Percentiles rank a stretch among this genome's conserved stretches.
Evolutionary conservation across 2,888 invertebrate genomes (phyloP).

Genomic region (Leptopilina myrica): DNA sequence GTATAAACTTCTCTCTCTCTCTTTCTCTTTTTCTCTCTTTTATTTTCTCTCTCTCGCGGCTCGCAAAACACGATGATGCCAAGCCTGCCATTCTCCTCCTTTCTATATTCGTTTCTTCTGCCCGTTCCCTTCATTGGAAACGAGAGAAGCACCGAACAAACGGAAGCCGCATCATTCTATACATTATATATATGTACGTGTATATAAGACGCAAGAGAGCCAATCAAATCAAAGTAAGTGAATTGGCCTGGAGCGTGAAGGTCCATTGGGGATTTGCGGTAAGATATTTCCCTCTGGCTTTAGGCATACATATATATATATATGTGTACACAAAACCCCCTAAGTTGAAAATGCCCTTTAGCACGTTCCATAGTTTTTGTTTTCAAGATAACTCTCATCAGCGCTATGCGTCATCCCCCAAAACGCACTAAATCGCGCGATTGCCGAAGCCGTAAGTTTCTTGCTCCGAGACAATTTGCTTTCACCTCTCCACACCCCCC

Average conservation of each 20-base stretch:
- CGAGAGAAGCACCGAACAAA: conserved; percentile 43
- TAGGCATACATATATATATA: background rate
- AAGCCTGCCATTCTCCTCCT: conserved; percentile 52
- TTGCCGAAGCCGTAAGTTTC: conserved; percentile 61
- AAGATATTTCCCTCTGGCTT: conserved; percentile 43
- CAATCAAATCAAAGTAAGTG: conserved; percentile 77
- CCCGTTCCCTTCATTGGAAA: conserved; percentile 6
- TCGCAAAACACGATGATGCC: conserved; percentile 70
- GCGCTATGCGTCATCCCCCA: conserved; percentile 48
- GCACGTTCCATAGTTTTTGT: conserved; percentile 49
- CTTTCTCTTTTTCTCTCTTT: no score
- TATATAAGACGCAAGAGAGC: conserved; percentile 53
- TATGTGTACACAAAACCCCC: background rate
- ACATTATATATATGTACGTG: background rate
- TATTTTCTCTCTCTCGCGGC: conserved; percentile 50
- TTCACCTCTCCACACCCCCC: background rate
- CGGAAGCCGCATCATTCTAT: conserved; percentile 63
- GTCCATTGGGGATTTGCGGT: conserved; percentile 55
- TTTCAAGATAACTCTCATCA: conserved; percentile 47
- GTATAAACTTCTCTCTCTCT: conserved; percentile 56
- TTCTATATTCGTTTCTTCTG: conserved; percentile 16
- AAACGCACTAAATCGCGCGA: conserved; percentile 54
- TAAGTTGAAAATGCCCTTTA: conserved; percentile 9
- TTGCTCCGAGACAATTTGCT: conserved; percentile 60
- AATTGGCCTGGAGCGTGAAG: conserved; percentile 68